A percentile compares a stretch with the other conserved stretches of the same genome.
phyloP scores from a whole-genome alignment of 2,797 vertebrate species.

The Acanthopagrus latus region DNA sequence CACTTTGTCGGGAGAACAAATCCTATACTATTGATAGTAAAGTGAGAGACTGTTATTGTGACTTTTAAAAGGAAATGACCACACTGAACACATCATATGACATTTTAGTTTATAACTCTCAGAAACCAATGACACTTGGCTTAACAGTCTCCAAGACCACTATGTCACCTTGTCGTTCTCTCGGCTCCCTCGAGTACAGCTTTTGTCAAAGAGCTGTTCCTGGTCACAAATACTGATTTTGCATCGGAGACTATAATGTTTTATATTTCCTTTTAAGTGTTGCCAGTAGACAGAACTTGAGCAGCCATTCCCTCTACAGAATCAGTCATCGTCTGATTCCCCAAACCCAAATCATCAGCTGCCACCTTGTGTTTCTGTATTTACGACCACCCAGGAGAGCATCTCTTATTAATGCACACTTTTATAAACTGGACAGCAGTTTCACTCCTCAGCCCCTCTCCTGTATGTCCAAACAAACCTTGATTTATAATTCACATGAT shows the following conservation, averaged over 20 bases:
- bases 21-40: not conserved
- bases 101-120: conserved; percentile 23
- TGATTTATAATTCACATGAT: conserved; percentile 87
- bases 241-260: conserved; percentile 29
- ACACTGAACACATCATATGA: conserved; percentile 11
- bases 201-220: conserved; percentile 16
- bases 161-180: conserved; percentile 41
- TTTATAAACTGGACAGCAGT: conserved; percentile 86
- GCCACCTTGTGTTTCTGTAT: conserved; percentile 82
- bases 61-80: conserved; percentile 32
- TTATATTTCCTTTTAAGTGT: conserved; percentile 32
- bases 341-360: conserved; percentile 79
- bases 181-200: conserved; percentile 12
- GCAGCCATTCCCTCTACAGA: conserved; percentile 21
- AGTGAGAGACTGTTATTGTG: conserved; percentile 4
- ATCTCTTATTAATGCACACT: conserved; percentile 85
- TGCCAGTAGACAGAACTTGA: conserved; percentile 35
- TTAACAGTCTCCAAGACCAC: conserved; percentile 9
- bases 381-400: conserved; percentile 82
- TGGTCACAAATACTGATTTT: conserved; percentile 41
- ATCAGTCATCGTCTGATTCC: conserved; percentile 55
- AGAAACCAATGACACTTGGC: conserved; percentile 16
- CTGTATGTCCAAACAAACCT: conserved; percentile 83
- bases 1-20: not conserved
- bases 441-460: conserved; percentile 72